These are phyloP conservation scores for Prunella strophiata DNA, from an alignment of 2,797 vertebrate genomes.

Conservation along the genomic window DNA sequence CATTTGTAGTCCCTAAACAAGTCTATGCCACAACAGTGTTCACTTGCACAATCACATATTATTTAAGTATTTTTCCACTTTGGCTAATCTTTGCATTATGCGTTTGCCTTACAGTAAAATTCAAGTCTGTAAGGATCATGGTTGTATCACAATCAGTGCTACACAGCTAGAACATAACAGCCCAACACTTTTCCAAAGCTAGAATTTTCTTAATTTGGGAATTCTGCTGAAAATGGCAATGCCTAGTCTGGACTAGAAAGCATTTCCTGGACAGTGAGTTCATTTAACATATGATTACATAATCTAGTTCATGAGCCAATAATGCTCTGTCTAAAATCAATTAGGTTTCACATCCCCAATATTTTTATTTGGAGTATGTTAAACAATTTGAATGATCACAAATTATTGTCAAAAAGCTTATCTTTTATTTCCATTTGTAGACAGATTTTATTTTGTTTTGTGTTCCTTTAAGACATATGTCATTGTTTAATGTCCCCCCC, in stretches of 20 bases:
- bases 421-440: background rate
- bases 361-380: background rate
- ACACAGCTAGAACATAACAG: background rate
- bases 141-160: background rate
- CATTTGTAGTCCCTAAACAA: background rate
- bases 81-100: background rate
- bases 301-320: background rate
- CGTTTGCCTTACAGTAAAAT: background rate
- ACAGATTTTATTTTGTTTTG: background rate
- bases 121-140: background rate
- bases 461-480: background rate
- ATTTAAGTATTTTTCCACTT: background rate
- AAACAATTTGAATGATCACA: background rate
- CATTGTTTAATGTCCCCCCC: background rate
- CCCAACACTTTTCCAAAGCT: background rate
- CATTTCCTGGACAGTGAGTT: background rate
- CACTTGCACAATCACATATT: background rate
- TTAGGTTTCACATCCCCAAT: background rate
- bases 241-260: background rate
- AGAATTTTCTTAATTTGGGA: background rate
- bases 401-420: background rate
- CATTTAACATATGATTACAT: background rate
- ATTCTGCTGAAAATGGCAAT: background rate
- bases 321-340: background rate
- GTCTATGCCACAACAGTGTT: background rate